A percentile compares a stretch with the other conserved stretches of the same genome.
These are phyloP conservation scores for Parazoanthus atlanticus DNA, from an alignment of 92 coral and sea anemone genomes.

Conservation along the genomic window DNA sequence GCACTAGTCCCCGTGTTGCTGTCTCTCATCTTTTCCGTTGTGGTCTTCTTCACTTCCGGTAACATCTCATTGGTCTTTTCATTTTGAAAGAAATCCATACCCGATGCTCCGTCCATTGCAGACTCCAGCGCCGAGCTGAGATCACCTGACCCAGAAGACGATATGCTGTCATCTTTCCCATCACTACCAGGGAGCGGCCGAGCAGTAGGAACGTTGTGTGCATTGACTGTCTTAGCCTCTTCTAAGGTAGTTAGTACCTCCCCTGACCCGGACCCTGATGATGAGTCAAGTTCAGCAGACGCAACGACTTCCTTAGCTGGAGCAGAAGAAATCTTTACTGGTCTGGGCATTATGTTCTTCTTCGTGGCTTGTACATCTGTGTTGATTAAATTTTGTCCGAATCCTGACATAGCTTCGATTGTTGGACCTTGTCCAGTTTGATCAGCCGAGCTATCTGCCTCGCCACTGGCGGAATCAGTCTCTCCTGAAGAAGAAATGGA, in stretches of 20 bases:
- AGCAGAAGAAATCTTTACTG: background rate
- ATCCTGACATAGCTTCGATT: slow-evolving; percentile 29
- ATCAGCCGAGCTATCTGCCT: background rate
- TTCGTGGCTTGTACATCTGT: slow-evolving; percentile 17
- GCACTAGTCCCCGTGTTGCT: background rate
- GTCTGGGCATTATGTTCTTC: slow-evolving; percentile 34
- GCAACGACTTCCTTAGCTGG: background rate
- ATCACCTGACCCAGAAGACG: slow-evolving; percentile 81
- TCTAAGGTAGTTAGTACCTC: slow-evolving; percentile 28
- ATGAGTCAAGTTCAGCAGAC: slow-evolving; percentile 7
- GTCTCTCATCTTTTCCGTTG: slow-evolving; percentile 21
- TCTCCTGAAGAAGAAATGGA: background rate
- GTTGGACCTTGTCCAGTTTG: slow-evolving; percentile 12
- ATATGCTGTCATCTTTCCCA: slow-evolving; percentile 54
- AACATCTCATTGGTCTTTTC: slow-evolving; percentile 66
- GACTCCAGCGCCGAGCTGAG: slow-evolving; percentile 35
- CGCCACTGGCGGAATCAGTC: slow-evolving; percentile 29
- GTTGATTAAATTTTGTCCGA: background rate
- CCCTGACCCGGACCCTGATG: slow-evolving; percentile 75
- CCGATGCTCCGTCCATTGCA: slow-evolving; percentile 47
- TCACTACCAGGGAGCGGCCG: slow-evolving; percentile 69
- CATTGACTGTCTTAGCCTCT: background rate
- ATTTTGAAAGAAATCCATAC: slow-evolving; percentile 56
- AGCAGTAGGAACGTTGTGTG: slow-evolving; percentile 42
- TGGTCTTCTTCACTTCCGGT: slow-evolving; percentile 47